Evolutionary conservation across 2,113 vertebrate species (phyloP), one percentile per base, ranked within the genome.

Genomic region (Poecile atricapillus): DNA sequence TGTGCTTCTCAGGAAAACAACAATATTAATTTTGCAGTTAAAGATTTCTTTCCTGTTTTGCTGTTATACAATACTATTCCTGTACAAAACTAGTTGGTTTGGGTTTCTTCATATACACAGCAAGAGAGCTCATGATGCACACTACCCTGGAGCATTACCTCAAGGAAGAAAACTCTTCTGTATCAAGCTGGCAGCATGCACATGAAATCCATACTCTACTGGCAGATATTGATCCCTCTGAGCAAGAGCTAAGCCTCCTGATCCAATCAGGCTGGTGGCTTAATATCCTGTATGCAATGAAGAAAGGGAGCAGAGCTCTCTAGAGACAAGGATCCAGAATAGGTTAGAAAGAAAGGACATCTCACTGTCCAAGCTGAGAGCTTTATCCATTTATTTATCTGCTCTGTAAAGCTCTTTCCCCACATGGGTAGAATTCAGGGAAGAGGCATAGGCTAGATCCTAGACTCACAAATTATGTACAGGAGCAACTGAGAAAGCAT

Each of bases 151-250:
- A 96, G 82, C 78, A 86, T 37, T 39, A 87, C 87, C 70, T 69
- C 59, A 55, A 95, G 75, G 55, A 49, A 52, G 23, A 86, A 60
- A 79, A 59, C 30, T 58, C 31, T 41, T 77, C 87, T 80, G 35
- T 65, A 70, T 74, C 78, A 91, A 79, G 39, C 84, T 91, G 82
- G 55, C 82, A 96, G 69, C 43, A 52, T 49, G 24, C 81, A 69
- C 65, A 76, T 83, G 62, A 97, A 96, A 96, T 95, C 74, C 74
- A 55, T 82, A 73, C 41, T 87, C 58, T 33, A 19, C 74, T 76
- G 56, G 65, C 78, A 95, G 87, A 79, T 89, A 91, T 82, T 93
- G 84, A 87, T 94, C 81, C 83, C 87, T 81, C 65, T 83, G 87
- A 95, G 93, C 23, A 3, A 91, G 58, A 87, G 15, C 43, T 93